Evolutionary conservation across 2,113 vertebrate species (phyloP), one percentile per base, ranked within the genome.

Genomic region (Epinephelus moara): DNA sequence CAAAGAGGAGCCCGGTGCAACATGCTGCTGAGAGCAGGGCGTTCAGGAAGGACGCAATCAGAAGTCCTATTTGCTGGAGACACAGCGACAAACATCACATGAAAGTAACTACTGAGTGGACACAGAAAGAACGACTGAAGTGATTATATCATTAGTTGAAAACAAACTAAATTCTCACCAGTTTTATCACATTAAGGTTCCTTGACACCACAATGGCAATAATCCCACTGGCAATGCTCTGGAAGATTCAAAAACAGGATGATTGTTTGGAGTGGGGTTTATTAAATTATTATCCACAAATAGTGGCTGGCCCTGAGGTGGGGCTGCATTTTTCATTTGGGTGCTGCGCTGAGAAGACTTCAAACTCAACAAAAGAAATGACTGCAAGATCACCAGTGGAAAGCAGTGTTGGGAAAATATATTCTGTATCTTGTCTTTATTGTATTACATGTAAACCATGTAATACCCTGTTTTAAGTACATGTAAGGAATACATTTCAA

Each of bases 211-310:
- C 86, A 79, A 99, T 97, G 30, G 97, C 96, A 81, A 96, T 94
- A 50, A 98, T 97, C 75, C 97, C 98, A 77, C 94, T 90, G 25
- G 94, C 86, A 85, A 98, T 96, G 89, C 97, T 98, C 97, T 98
- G 90, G 70, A 86, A 85, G 40, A 92, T 73, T 88, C 1, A 76
- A 68, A 17, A 33, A 88, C 59, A 92, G 82, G 49, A 62, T 57
- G 19, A 84, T 70, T 64, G n/a, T 78, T 27, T 6, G 4, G 75
- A 60, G 62, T 4, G 45, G 6, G 21, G 25, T 72, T 73, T 66
- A 77, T 88, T 80, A 63, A 63, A 15, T 68, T 10, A 69, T 60
- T 56, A 27, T 12, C 12, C 47, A 62, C 19, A 30, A 25, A 15
- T 6, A 45, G n/a, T 70, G 70, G 50, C 45, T 78, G 53, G 50